Conservation (phyloP, 2,113 vertebrate species). For the Damaliscus lunatus region DNA sequence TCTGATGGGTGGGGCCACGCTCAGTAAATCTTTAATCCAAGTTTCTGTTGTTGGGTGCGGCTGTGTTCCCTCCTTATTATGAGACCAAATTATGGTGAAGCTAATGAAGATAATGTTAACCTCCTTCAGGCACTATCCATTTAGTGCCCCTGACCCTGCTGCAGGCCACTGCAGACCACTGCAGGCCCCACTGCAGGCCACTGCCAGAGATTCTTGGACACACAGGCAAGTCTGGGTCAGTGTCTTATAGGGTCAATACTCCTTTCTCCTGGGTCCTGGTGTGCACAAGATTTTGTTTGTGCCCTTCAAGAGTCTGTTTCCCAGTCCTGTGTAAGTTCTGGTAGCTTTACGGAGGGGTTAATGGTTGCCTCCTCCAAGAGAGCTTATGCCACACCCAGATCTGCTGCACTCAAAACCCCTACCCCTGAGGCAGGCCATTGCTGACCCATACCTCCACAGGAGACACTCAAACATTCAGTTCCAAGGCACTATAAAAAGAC, state of each 20-base stretch:
- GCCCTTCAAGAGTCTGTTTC: not conserved
- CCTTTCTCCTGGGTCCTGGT: not conserved
- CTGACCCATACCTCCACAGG: not conserved
- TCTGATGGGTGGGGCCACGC: not conserved
- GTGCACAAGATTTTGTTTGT: not conserved
- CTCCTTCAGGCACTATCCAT: not conserved
- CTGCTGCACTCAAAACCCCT: not conserved
- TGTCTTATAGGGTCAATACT: not conserved
- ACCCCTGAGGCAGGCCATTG: not conserved
- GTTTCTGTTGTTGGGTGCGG: not conserved
- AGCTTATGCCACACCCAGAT: not conserved
- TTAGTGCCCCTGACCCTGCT: not conserved
- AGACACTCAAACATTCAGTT: not conserved
- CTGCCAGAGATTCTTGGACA: not conserved
- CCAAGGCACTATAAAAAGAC: not conserved
- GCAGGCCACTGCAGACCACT: not conserved
- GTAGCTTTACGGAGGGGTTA: not conserved
- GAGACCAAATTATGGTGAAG: not conserved
- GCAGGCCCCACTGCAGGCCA: no score
- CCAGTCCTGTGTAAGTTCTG: not conserved
- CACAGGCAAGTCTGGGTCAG: not conserved
- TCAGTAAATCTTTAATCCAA: not conserved
- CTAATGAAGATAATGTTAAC: not conserved
- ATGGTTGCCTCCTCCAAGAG: not conserved
- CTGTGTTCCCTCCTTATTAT: not conserved